These are phyloP conservation scores for Hydropsyche betteni DNA, from an alignment of 2,888 invertebrate genomes.

Conservation along the genomic window DNA sequence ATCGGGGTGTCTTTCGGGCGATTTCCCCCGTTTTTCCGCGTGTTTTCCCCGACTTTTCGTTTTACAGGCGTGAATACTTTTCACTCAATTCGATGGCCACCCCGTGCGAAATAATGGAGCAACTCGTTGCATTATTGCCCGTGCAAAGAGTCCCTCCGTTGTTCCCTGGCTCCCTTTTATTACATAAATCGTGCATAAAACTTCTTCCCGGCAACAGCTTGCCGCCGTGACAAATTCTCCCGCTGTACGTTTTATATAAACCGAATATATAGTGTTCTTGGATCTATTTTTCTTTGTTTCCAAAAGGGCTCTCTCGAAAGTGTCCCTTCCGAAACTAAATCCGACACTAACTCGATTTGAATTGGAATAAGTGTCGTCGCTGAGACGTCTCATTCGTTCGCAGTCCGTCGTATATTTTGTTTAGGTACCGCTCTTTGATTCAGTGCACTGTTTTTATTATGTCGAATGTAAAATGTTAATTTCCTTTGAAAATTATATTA, in stretches of 20 bases:
- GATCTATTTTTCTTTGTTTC: conserved; percentile 49
- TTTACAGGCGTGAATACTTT: conserved; percentile 51
- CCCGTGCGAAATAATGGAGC: conserved; percentile 48
- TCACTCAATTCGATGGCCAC: conserved; percentile 49
- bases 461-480: too few relatives aligned
- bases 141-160: conserved; percentile 19
- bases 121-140: conserved; percentile 21
- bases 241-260: too few relatives aligned
- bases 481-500: too few relatives aligned
- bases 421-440: too few relatives aligned
- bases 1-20: neutral
- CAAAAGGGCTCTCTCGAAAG: neutral
- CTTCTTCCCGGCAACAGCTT: conserved; percentile 39
- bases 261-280: conserved; percentile 32
- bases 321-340: conserved; percentile 44
- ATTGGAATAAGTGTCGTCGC: conserved; percentile 48
- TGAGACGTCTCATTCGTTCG: neutral
- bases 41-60: conserved; percentile 45
- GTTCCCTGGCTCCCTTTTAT: conserved; percentile 44
- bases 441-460: too few relatives aligned
- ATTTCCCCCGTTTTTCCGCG: conserved; percentile 12
- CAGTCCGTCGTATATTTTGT: conserved; percentile 1
- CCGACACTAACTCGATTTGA: conserved; percentile 51
- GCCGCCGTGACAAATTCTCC: conserved; percentile 38
- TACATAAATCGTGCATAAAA: conserved; percentile 52